Percentiles rank a stretch among this genome's conserved stretches.
phyloP scores from a whole-genome alignment of 2,888 invertebrate species.

The Drosophila flavopinicola region DNA sequence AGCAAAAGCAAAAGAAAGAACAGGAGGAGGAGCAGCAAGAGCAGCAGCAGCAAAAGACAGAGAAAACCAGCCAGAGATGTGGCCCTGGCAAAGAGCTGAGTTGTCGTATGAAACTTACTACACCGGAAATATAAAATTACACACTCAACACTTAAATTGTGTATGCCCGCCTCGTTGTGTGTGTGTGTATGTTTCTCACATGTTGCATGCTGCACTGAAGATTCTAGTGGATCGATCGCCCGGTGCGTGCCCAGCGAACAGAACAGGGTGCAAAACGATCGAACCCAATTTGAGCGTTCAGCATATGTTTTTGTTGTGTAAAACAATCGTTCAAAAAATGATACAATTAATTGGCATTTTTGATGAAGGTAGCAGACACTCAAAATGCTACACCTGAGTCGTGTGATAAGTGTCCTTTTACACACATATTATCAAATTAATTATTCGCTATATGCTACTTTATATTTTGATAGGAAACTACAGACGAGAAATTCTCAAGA shows the following conservation, averaged over 20 bases:
- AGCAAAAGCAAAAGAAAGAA: slow-evolving; percentile 59
- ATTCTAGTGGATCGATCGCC: slow-evolving; percentile 53
- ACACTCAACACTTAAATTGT: slow-evolving; percentile 83
- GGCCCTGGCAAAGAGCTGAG: slow-evolving; percentile 68
- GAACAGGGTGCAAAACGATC: slow-evolving; percentile 73
- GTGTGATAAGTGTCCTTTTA: slow-evolving; percentile 38
- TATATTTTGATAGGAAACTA: neutral
- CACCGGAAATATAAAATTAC: slow-evolving; percentile 85
- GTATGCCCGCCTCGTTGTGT: slow-evolving; percentile 42
- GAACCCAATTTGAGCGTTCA: slow-evolving; percentile 49
- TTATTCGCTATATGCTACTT: neutral
- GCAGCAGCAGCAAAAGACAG: slow-evolving; percentile 35
- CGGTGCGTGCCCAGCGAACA: slow-evolving; percentile 45
- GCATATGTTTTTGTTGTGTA: slow-evolving; percentile 39
- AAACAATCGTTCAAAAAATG: slow-evolving; percentile 41
- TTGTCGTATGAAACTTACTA: slow-evolving; percentile 78
- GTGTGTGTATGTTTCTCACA: slow-evolving; percentile 45
- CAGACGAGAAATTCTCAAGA: neutral
- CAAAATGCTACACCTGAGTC: slow-evolving; percentile 45
- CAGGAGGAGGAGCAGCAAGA: neutral
- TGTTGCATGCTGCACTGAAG: slow-evolving; percentile 73
- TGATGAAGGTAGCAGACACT: slow-evolving; percentile 48
- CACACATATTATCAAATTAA: slow-evolving; percentile 8
- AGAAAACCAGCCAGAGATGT: slow-evolving; percentile 62
- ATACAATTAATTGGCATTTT: slow-evolving; percentile 59